Conservation (phyloP, 2,113 vertebrate genomes). For the Xiphorhynchus elegans region DNA sequence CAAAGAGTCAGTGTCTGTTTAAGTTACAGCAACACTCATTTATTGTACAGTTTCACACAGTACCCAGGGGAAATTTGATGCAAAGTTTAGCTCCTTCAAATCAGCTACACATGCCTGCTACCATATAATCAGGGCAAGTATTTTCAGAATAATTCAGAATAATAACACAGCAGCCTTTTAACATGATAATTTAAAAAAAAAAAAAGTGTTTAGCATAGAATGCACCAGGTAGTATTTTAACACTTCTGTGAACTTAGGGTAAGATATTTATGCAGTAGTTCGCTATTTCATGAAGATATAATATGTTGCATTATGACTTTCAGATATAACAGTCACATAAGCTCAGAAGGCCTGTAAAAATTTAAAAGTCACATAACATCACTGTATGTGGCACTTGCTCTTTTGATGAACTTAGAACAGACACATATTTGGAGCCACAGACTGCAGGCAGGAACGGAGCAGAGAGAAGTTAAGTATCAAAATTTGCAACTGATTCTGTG, state of each 20-base stretch:
- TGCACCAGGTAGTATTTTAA: not conserved
- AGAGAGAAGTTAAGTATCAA: not conserved
- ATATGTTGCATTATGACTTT: not conserved
- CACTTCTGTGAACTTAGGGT: not conserved
- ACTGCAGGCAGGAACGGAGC: not conserved
- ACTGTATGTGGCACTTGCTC: not conserved
- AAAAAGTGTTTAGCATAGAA: not conserved
- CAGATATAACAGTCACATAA: not conserved
- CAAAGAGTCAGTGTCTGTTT: not conserved
- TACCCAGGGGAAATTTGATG: slow-evolving; percentile 27
- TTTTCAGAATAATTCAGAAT: not conserved
- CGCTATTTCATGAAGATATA: not conserved
- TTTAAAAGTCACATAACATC: not conserved
- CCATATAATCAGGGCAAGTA: not conserved
- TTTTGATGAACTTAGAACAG: not conserved
- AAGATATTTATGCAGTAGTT: not conserved
- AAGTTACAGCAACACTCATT: slow-evolving; percentile 18
- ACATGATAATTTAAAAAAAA: not conserved
- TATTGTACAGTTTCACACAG: slow-evolving; percentile 30
- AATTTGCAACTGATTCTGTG: not conserved
- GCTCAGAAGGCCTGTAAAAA: not conserved
- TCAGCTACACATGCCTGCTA: not conserved
- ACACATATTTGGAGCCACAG: not conserved
- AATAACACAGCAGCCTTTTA: not conserved
- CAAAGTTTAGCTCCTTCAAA: slow-evolving; percentile 10